Evolutionary conservation across 2,797 vertebrate genomes (phyloP).

Genomic region (Myotis findleyi): DNA sequence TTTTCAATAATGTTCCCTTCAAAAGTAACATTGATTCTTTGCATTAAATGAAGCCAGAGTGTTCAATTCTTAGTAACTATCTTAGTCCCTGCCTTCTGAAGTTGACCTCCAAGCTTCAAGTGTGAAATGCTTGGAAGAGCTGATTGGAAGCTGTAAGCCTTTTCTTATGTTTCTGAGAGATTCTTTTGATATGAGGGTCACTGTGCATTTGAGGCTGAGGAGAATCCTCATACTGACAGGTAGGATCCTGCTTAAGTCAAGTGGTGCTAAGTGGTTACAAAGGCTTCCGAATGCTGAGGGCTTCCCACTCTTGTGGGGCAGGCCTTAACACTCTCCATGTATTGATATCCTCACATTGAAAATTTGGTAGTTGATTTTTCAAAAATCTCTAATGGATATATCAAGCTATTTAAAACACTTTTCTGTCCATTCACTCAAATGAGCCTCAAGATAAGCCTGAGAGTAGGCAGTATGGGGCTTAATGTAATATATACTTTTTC

Average conservation of each 20-base stretch:
- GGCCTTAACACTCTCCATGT: background rate
- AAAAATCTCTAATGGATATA: background rate
- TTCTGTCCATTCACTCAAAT: background rate
- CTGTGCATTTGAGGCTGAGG: background rate
- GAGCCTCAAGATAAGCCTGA: background rate
- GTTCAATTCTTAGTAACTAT: background rate
- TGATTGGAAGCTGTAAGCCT: background rate
- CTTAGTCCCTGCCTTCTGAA: background rate
- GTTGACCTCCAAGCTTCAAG: background rate
- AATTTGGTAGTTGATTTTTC: background rate
- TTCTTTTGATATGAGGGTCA: background rate
- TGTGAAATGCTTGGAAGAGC: background rate
- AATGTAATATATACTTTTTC: background rate
- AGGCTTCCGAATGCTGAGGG: background rate
- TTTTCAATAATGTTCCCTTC: slow-evolving; percentile 41
- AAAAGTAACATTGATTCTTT: slow-evolving; percentile 30
- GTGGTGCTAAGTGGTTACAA: background rate
- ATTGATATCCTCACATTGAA: background rate
- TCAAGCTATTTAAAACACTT: background rate
- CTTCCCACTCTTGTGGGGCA: background rate
- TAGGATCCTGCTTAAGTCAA: background rate
- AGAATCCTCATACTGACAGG: background rate
- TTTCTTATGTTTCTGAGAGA: background rate
- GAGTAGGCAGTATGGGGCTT: background rate
- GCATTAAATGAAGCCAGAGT: background rate